A percentile compares a stretch with the other conserved stretches of the same genome.
phyloP scores from a whole-genome alignment of 2,797 vertebrate species.

The Danio jaintianensis region DNA sequence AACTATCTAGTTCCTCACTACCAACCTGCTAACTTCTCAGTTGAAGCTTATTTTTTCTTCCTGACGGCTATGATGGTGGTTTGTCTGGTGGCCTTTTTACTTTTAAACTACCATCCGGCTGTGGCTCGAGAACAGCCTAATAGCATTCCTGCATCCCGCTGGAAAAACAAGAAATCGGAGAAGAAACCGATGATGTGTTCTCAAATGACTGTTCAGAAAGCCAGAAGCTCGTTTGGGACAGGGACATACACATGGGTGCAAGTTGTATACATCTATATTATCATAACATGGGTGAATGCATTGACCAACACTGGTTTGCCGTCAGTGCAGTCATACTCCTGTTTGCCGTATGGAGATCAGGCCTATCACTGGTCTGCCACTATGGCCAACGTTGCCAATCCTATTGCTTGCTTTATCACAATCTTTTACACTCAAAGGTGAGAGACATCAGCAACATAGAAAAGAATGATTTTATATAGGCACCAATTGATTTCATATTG shows the following conservation, averaged over 20 bases:
- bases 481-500: not conserved
- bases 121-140: conserved; percentile 50
- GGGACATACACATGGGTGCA: conserved; percentile 61
- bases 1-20: conserved; percentile 61
- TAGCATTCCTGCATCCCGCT: not conserved
- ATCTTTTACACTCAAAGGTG: conserved; percentile 72
- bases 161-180: conserved; percentile 46
- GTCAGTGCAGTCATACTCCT: conserved; percentile 72
- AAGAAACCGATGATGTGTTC: conserved; percentile 65
- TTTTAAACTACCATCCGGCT: conserved; percentile 70
- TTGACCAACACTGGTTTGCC: conserved; percentile 72
- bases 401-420: conserved; percentile 71
- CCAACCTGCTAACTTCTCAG: conserved; percentile 71
- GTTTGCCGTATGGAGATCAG: conserved; percentile 70
- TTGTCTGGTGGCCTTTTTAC: conserved; percentile 69
- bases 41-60: conserved; percentile 73
- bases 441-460: conserved; percentile 20
- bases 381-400: conserved; percentile 70
- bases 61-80: conserved; percentile 72
- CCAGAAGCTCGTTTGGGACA: conserved; percentile 56
- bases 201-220: conserved; percentile 28
- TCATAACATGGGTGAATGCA: conserved; percentile 68
- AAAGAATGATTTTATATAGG: not conserved
- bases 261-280: conserved; percentile 68
- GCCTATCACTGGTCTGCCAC: conserved; percentile 72